Evolutionary conservation across 1,140 invertebrate genomes (phyloP), one percentile per base, ranked within the genome.

Genomic region (Tenebrio molitor): DNA sequence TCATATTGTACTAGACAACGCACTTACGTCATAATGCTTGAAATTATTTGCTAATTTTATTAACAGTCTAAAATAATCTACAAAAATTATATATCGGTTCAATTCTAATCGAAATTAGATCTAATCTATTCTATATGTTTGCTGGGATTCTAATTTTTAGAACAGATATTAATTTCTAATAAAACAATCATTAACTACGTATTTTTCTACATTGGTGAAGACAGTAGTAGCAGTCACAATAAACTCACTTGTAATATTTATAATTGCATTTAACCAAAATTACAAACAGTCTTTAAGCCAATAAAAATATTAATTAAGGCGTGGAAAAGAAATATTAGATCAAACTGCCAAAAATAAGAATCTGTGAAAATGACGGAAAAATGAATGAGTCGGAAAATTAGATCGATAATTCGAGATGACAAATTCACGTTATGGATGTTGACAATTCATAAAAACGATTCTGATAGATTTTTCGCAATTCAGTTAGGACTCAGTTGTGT

Each of bases 211-310:
- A 17, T 39, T 41, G 15, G 19, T 39, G 62, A 69, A 74, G 70
- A 63, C 66, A 73, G 58, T 58, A 53, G 16, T 69, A 72, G 69
- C 75, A 74, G 42, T 72, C 71, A 77, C 77, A 78, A 73, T 74
- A 69, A 78, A 78, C 77, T 78, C 76, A 78, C 77, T 77, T 77
- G 73, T 73, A 67, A 73, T 50, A 70, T 42, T 68, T 71, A 62
- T 71, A 50, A 74, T 68, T 74, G 72, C 67, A 50, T 21, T 50
- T 58, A 58, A 12, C 50, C 50, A 72, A 74, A 58, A 62, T 62
- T 69, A 69, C 29, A 41, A 69, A 17, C 42, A n/a, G n/a, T n/a
- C 46, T 50, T 71, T 70, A 71, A 65, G 72, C 72, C 72, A 74
- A 74, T 74, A 53, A 50, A 63, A 71, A 65, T 39, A 29, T 66